Conservation (phyloP, 2,113 vertebrate species). For the Heterochromis multidens region DNA sequence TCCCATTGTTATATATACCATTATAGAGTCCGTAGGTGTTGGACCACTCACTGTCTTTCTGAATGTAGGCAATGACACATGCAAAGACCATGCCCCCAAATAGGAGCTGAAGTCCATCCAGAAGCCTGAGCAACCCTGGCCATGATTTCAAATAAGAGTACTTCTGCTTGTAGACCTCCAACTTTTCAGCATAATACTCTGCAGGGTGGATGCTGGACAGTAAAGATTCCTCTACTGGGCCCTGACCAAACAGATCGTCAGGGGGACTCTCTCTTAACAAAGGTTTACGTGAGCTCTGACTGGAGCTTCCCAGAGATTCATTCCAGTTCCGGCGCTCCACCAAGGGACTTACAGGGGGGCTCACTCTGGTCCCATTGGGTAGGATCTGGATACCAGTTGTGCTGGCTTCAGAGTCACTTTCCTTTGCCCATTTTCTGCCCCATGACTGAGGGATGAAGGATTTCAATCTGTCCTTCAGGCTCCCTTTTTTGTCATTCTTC, state of each 20-base stretch:
- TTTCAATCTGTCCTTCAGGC: conserved; percentile 37
- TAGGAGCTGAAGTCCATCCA: conserved; percentile 75
- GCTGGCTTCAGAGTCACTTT: conserved; percentile 17
- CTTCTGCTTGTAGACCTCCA: conserved; percentile 65
- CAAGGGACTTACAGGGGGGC: conserved; percentile 70
- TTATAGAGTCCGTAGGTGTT: conserved; percentile 63
- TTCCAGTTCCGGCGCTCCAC: conserved; percentile 25
- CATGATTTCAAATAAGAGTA: conserved; percentile 76
- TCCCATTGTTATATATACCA: conserved; percentile 47
- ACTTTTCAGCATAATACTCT: conserved; percentile 71
- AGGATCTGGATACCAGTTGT: conserved; percentile 35
- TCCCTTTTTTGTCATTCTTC: background rate
- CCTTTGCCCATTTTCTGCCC: conserved; percentile 39
- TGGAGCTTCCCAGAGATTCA: conserved; percentile 17
- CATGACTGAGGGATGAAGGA: conserved; percentile 62
- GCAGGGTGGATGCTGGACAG: conserved; percentile 69
- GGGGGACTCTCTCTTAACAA: conserved; percentile 25
- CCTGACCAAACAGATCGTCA: background rate
- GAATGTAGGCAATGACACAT: conserved; percentile 76
- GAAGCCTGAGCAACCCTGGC: conserved; percentile 71
- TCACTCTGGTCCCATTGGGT: conserved; percentile 60
- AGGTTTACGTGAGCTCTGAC: conserved; percentile 36
- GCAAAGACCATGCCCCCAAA: conserved; percentile 78
- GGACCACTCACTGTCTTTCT: conserved; percentile 80
- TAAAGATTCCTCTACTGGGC: conserved; percentile 49